These are phyloP conservation scores for Apis dorsata DNA, from an alignment of 1,140 invertebrate species.

Conservation along the genomic window DNA sequence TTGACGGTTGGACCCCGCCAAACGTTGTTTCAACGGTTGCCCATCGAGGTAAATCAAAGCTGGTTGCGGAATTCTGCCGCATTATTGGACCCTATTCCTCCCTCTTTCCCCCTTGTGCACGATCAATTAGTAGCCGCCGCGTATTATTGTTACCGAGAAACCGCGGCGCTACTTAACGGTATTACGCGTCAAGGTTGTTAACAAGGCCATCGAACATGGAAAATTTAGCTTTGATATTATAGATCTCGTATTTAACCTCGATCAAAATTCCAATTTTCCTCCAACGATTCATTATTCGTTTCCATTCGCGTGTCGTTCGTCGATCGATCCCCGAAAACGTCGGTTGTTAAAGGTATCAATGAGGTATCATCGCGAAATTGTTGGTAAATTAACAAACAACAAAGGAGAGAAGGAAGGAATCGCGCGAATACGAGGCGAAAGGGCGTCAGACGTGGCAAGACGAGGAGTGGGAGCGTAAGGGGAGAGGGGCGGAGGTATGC, in stretches of 20 bases:
- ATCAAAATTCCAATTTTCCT: too few species aligned
- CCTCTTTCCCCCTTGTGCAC: not conserved
- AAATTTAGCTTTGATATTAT: not conserved
- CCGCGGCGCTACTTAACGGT: not conserved
- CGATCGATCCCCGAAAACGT: too few species aligned
- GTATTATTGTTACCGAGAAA: not conserved
- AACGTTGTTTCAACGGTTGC: too few species aligned
- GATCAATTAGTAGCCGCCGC: slow-evolving; percentile 13
- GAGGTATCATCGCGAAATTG: not conserved
- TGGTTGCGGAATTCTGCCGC: not conserved
- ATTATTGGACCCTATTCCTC: not conserved
- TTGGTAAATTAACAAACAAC: slow-evolving; percentile 30
- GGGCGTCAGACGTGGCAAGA: not conserved
- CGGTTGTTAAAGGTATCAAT: not conserved
- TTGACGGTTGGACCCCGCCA: not conserved
- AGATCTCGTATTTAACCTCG: too few species aligned
- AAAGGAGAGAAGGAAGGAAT: not conserved
- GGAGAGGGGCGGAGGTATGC: not conserved
- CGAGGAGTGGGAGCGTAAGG: not conserved
- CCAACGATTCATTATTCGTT: too few species aligned
- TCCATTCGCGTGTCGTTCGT: too few species aligned
- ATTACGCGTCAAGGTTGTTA: not conserved
- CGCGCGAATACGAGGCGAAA: not conserved
- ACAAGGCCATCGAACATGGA: not conserved
- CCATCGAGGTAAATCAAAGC: slow-evolving; percentile 3